A percentile compares a stretch with the other conserved stretches of the same genome.
Evolutionary conservation across 1,140 invertebrate genomes (phyloP).

Genomic region (Diabrotica virgifera): DNA sequence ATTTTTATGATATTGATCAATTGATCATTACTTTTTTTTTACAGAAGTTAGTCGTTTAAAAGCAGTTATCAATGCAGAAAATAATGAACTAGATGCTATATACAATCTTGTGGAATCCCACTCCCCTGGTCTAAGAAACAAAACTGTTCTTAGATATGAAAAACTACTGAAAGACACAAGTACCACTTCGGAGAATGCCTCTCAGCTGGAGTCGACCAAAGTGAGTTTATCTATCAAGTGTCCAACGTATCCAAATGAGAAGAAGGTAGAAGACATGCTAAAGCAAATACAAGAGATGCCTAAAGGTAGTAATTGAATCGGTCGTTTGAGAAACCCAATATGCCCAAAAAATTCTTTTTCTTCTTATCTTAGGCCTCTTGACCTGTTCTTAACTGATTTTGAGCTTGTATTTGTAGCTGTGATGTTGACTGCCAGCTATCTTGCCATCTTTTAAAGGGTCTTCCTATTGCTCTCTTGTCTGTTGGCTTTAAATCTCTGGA

Average conservation of each 20-base stretch:
- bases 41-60: slow-evolving; percentile 25
- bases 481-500: too few species aligned
- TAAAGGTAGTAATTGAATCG: slow-evolving; percentile 30
- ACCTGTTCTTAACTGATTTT: too few species aligned
- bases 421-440: too few species aligned
- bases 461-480: too few species aligned
- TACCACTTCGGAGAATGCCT: slow-evolving; percentile 4
- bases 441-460: too few species aligned
- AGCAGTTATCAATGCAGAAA: slow-evolving; percentile 21
- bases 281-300: slow-evolving; percentile 33
- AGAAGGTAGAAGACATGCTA: slow-evolving; percentile 27
- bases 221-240: slow-evolving; percentile 31
- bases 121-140: slow-evolving; percentile 30
- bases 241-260: slow-evolving; percentile 8
- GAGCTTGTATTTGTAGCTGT: too few species aligned
- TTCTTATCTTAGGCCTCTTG: too few species aligned
- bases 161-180: slow-evolving; percentile 22
- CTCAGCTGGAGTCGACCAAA: slow-evolving; percentile 20
- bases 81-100: slow-evolving; percentile 33
- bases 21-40: slow-evolving; percentile 4
- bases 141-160: slow-evolving; percentile 30
- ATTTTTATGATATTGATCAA: slow-evolving; percentile 10
- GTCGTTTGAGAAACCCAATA: too few species aligned
- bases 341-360: too few species aligned
- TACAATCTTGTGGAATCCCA: slow-evolving; percentile 35